Evolutionary conservation across 2,113 vertebrate species (phyloP).

Genomic region (Panthera tigris): DNA sequence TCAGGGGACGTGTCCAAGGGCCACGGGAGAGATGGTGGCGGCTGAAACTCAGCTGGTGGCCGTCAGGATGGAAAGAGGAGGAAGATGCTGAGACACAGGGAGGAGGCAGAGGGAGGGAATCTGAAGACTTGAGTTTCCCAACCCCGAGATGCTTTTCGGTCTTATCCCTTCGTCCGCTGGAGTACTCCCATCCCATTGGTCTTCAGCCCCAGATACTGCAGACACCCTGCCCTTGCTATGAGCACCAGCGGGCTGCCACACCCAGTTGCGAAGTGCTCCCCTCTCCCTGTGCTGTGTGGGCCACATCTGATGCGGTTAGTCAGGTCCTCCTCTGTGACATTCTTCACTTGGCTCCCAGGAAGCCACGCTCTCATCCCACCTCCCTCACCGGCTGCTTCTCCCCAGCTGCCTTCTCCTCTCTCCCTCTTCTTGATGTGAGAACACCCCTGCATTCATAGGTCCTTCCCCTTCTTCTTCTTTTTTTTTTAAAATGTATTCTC

Average conservation of each 20-base stretch:
- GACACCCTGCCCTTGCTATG: neutral
- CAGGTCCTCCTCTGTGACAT: accelerated
- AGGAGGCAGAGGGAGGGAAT: neutral
- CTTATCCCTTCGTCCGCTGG: neutral
- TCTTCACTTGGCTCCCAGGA: neutral
- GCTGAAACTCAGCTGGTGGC: neutral
- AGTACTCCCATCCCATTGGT: accelerated
- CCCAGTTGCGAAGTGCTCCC: neutral
- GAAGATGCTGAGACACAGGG: accelerated
- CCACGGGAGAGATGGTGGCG: neutral
- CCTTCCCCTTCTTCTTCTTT: neutral
- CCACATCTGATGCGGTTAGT: accelerated
- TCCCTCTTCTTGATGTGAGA: neutral
- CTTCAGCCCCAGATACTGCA: neutral
- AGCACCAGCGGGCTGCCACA: accelerated
- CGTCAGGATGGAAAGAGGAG: neutral
- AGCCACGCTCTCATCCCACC: accelerated
- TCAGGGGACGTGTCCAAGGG: neutral
- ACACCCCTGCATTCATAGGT: too few species aligned
- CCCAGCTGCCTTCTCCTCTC: neutral
- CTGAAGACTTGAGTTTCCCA: neutral
- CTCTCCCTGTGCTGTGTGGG: neutral
- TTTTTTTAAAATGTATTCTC: neutral
- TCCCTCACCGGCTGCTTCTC: neutral
- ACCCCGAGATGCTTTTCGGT: neutral